Percentiles rank a stretch among this genome's conserved stretches.
Conservation (phyloP, 2,888 invertebrate species). For the Tetranychus piercei region DNA sequence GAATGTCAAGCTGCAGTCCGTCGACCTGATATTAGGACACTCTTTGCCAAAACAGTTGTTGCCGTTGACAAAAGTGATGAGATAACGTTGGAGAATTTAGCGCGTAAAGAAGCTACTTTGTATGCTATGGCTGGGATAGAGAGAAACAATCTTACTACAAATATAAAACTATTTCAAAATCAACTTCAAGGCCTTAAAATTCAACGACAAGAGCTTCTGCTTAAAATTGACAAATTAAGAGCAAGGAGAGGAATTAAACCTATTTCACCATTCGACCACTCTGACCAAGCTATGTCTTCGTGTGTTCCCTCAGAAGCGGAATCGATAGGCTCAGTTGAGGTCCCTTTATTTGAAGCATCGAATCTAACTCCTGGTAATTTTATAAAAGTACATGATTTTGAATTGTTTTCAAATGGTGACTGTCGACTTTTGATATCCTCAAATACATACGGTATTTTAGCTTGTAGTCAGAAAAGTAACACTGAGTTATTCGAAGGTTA, state of each 20-base stretch:
- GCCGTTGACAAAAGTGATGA: neutral
- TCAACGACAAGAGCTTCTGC: neutral
- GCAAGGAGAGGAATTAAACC: no score
- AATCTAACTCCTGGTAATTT: neutral
- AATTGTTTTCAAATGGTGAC: neutral
- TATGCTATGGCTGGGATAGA: neutral
- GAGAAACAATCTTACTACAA: neutral
- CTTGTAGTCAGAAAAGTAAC: neutral
- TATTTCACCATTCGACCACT: no score
- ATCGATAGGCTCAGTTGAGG: no score
- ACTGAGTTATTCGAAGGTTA: conserved; percentile 46
- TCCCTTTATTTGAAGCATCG: no score
- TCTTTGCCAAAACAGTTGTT: neutral
- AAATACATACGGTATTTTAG: neutral
- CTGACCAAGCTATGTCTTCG: no score
- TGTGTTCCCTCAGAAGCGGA: no score
- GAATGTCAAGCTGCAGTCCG: neutral
- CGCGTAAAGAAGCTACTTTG: neutral
- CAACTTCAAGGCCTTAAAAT: neutral
- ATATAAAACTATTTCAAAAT: neutral
- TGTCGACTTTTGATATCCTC: neutral
- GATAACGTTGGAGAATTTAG: neutral
- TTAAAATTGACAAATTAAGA: neutral
- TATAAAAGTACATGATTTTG: neutral
- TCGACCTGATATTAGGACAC: neutral